phyloP scores from a whole-genome alignment of 1,140 invertebrate genomes.

The Myzus persicae region DNA sequence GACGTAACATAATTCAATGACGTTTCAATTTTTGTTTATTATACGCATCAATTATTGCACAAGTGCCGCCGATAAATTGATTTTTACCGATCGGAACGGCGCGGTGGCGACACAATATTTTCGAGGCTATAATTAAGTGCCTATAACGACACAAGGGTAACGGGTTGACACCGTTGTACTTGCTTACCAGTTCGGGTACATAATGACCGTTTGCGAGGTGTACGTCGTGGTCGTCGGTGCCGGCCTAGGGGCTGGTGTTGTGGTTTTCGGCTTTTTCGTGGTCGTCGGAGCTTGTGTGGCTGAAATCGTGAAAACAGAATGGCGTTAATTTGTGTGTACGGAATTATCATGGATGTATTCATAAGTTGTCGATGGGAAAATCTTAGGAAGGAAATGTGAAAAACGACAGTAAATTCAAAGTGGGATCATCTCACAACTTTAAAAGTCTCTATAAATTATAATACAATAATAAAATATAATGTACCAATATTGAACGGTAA shows the following conservation, averaged over 20 bases:
- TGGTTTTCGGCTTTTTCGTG: background rate
- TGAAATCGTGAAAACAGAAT: background rate
- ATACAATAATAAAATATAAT: background rate
- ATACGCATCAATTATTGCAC: background rate
- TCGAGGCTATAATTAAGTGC: background rate
- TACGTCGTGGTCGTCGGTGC: background rate
- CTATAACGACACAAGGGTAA: background rate
- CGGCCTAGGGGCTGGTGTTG: background rate
- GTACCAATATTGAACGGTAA: background rate
- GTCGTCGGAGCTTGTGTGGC: background rate
- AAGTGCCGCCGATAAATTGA: background rate
- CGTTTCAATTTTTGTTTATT: no score
- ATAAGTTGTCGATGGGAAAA: background rate
- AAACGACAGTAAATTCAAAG: background rate
- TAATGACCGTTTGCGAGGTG: background rate
- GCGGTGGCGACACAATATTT: background rate
- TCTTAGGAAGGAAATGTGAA: no score
- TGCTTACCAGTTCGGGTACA: conserved; percentile 50
- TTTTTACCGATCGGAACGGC: background rate
- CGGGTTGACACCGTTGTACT: background rate
- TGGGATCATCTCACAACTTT: background rate
- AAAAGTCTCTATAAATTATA: background rate
- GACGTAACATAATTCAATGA: background rate
- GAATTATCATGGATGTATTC: no score
- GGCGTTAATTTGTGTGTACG: no score